Conservation (phyloP, 2,888 invertebrate genomes). For the Apoderus coryli region DNA sequence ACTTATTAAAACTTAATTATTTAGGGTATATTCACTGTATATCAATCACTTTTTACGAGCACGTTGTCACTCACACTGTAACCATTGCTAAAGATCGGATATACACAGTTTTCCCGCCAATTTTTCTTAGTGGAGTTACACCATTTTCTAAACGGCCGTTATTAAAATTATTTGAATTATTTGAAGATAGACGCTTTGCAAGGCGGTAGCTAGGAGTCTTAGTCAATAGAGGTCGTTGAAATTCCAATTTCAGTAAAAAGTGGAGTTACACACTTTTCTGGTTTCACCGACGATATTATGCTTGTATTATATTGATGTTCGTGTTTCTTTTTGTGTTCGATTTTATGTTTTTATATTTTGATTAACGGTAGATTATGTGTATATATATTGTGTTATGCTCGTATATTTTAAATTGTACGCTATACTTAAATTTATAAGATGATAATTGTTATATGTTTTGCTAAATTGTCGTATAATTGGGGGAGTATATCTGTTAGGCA, state of each 20-base stretch:
- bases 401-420: too few relatives aligned
- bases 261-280: constrained; percentile 3
- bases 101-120: constrained; percentile 2
- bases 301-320: not conserved
- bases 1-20: constrained; percentile 3
- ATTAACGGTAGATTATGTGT: too few relatives aligned
- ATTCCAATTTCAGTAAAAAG: constrained; percentile 3
- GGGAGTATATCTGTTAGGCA: too few relatives aligned
- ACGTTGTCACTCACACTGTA: constrained; percentile 1
- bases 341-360: too few relatives aligned
- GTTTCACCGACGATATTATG: not conserved
- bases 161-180: constrained; percentile 1
- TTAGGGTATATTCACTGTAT: constrained; percentile 2
- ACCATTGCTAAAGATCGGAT: constrained; percentile 2
- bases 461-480: too few relatives aligned
- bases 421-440: constrained; percentile 1
- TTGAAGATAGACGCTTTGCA: constrained; percentile 1
- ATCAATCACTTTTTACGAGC: constrained; percentile 2
- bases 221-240: constrained; percentile 3
- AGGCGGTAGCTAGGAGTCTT: constrained; percentile 1
- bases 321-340: too few relatives aligned
- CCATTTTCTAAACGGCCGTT: constrained; percentile 2
- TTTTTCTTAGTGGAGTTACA: constrained; percentile 1
- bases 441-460: not conserved
- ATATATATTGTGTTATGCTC: too few relatives aligned